Evolutionary conservation across 2,113 vertebrate species (phyloP).

Genomic region (Gasterosteus aculeatus): DNA sequence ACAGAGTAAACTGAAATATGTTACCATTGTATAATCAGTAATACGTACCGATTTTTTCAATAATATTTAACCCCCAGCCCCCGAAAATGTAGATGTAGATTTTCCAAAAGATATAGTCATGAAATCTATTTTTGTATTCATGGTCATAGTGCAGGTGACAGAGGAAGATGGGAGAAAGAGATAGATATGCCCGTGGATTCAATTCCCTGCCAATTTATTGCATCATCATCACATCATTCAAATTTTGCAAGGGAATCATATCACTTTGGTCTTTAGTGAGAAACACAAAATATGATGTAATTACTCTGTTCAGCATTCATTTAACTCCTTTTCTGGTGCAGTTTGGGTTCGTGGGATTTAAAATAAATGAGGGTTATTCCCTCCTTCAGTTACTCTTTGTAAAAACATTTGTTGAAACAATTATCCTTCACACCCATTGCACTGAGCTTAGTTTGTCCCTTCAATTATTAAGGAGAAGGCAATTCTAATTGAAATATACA

Average conservation of each 20-base stretch:
- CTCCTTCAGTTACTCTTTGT: neutral
- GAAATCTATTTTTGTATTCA: neutral
- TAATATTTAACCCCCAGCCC: too few relatives aligned
- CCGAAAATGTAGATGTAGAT: neutral
- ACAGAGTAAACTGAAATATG: neutral
- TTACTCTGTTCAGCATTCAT: constrained; percentile 21
- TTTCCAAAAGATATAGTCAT: neutral
- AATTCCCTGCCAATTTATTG: neutral
- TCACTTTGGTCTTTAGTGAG: constrained; percentile 5
- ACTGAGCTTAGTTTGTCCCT: neutral
- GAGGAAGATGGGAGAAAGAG: neutral
- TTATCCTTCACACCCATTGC: neutral
- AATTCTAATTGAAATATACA: constrained; percentile 3
- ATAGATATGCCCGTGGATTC: neutral
- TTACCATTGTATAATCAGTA: neutral
- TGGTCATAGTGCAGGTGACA: neutral
- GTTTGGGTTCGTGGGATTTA: constrained; percentile 16
- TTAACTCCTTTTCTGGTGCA: neutral
- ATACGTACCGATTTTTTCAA: too few relatives aligned
- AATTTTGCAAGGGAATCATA: neutral
- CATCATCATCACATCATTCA: neutral
- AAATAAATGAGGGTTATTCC: neutral
- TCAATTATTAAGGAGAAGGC: neutral
- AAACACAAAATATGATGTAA: neutral
- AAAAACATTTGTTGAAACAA: neutral